These are phyloP conservation scores for Gallinago nigripennis DNA, from an alignment of 2,797 vertebrate species.

Conservation along the genomic window DNA sequence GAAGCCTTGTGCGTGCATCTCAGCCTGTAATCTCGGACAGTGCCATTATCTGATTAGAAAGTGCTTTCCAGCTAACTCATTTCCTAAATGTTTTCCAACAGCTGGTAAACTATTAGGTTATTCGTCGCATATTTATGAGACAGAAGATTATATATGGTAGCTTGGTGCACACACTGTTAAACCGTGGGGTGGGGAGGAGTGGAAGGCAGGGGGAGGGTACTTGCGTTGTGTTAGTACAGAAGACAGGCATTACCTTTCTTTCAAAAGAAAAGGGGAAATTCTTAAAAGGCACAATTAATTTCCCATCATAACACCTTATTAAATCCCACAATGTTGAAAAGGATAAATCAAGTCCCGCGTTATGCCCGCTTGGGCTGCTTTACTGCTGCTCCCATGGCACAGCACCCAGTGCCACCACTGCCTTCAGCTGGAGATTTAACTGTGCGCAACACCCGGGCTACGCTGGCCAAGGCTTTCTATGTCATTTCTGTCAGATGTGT, in stretches of 20 bases:
- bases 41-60: slow-evolving; percentile 34
- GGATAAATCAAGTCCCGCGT: background rate
- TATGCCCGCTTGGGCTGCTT: background rate
- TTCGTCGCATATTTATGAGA: slow-evolving; percentile 15
- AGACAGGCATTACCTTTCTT: background rate
- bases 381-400: accelerated
- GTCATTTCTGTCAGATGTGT: background rate
- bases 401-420: background rate
- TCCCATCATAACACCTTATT: background rate
- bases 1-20: background rate
- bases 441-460: background rate
- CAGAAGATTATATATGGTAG: background rate
- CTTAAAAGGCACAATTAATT: background rate
- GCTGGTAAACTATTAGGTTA: slow-evolving; percentile 30
- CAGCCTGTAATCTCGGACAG: background rate
- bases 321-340: background rate
- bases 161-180: background rate
- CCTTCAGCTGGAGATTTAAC: background rate
- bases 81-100: slow-evolving; percentile 54
- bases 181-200: background rate
- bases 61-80: slow-evolving; percentile 21
- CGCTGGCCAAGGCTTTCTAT: background rate
- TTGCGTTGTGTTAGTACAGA: background rate
- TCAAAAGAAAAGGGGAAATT: background rate
- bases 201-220: background rate